Evolutionary conservation across 2,888 invertebrate genomes (phyloP).

Genomic region (Hemistola chrysoprasaria): DNA sequence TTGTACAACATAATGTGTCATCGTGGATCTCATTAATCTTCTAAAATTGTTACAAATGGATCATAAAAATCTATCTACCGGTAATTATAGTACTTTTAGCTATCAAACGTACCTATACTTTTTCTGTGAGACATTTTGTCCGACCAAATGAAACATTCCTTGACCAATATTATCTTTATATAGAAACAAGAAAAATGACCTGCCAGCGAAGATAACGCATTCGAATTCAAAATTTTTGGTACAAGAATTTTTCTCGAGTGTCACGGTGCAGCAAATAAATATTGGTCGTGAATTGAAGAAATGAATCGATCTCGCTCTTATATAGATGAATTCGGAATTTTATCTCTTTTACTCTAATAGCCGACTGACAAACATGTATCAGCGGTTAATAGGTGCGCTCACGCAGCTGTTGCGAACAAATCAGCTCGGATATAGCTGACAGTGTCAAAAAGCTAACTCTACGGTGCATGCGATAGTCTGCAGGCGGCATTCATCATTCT

Average conservation of each 20-base stretch:
- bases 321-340: conserved; percentile 69
- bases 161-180: conserved; percentile 71
- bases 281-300: conserved; percentile 73
- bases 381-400: conserved; percentile 81
- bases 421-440: conserved; percentile 81
- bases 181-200: conserved; percentile 68
- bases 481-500: conserved; percentile 35
- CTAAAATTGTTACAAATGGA: conserved; percentile 5
- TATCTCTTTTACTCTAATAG: conserved; percentile 80
- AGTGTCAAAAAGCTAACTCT: conserved; percentile 77
- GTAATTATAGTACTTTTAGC: neutral
- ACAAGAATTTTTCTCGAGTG: conserved; percentile 70
- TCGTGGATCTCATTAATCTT: conserved; percentile 26
- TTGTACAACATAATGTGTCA: conserved; percentile 36
- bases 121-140: neutral
- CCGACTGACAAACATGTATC: conserved; percentile 82
- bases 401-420: conserved; percentile 81
- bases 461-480: conserved; percentile 46
- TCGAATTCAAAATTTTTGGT: conserved; percentile 68
- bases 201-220: conserved; percentile 61
- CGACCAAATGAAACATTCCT: conserved; percentile 39
- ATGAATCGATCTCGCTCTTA: conserved; percentile 76
- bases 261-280: conserved; percentile 77
- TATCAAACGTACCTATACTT: neutral
- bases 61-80: conserved; percentile 1